Conservation (phyloP, 2,888 invertebrate genomes). For the Hyles lineata region DNA sequence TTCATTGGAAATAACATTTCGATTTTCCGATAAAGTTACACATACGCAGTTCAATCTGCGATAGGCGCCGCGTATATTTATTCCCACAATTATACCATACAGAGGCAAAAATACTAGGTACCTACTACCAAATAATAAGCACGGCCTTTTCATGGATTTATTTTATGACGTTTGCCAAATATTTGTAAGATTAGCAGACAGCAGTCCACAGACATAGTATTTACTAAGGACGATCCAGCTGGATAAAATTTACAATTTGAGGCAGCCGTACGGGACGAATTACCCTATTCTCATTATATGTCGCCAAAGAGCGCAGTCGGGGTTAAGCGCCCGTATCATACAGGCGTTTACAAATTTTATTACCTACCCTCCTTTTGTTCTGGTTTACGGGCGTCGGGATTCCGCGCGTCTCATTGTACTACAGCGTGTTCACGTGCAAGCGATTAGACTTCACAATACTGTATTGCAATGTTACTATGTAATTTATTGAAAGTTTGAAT, state of each 20-base stretch:
- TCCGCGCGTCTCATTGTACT: constrained; percentile 44
- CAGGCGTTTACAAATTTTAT: constrained; percentile 82
- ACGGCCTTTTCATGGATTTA: too few relatives aligned
- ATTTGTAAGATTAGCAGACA: background rate
- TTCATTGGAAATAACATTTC: too few relatives aligned
- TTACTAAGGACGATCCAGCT: constrained; percentile 23
- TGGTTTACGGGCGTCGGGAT: constrained; percentile 54
- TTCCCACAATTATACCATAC: too few relatives aligned
- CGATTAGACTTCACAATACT: constrained; percentile 18
- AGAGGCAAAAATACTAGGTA: too few relatives aligned
- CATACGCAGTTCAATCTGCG: too few relatives aligned
- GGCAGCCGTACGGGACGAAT: constrained; percentile 63
- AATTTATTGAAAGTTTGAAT: too few relatives aligned
- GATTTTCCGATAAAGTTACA: too few relatives aligned
- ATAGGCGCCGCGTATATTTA: too few relatives aligned
- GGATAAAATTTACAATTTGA: constrained; percentile 44
- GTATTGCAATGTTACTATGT: constrained; percentile 15
- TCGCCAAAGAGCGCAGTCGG: constrained; percentile 62
- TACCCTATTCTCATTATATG: constrained; percentile 69
- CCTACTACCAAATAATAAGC: too few relatives aligned
- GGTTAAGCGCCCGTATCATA: constrained; percentile 81
- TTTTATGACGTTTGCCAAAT: too few relatives aligned
- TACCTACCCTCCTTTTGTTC: constrained; percentile 75
- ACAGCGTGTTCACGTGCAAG: constrained; percentile 44
- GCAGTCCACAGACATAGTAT: constrained; percentile 20